phyloP scores from a whole-genome alignment of 2,888 invertebrate genomes.

The Norana najaformis region DNA sequence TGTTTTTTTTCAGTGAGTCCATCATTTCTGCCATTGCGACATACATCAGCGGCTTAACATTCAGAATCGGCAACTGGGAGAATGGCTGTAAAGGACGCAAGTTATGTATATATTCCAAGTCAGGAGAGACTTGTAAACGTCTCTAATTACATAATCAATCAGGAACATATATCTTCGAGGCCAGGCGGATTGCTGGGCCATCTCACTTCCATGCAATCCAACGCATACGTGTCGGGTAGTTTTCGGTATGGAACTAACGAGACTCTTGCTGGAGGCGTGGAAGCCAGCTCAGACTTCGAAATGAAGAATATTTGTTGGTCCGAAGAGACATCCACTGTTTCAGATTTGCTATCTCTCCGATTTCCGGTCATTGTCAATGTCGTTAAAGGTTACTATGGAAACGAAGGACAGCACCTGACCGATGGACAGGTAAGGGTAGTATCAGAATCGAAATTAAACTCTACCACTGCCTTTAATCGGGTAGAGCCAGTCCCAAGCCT shows the following conservation, averaged over 20 bases:
- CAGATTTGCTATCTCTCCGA: neutral
- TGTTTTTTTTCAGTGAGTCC: neutral
- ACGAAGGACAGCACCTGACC: neutral
- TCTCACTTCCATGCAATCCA: neutral
- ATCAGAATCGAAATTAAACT: neutral
- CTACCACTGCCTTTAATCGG: neutral
- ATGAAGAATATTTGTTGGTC: neutral
- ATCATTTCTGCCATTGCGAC: neutral
- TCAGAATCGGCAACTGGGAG: neutral
- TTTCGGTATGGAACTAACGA: neutral
- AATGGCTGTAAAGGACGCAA: neutral
- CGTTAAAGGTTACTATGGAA: constrained; percentile 9
- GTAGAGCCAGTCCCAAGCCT: neutral
- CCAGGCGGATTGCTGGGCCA: neutral
- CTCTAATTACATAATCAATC: neutral
- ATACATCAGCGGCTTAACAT: neutral
- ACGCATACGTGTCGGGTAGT: neutral
- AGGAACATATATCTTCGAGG: neutral
- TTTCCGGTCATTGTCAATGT: constrained; percentile 22
- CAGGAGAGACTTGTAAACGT: constrained; percentile 18
- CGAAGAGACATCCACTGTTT: neutral
- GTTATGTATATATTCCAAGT: neutral
- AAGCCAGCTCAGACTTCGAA: neutral
- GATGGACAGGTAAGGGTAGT: neutral
- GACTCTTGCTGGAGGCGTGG: neutral